Evolutionary conservation across 2,113 vertebrate genomes (phyloP), one percentile per base, ranked within the genome.

Genomic region (Podocnemis expansa): DNA sequence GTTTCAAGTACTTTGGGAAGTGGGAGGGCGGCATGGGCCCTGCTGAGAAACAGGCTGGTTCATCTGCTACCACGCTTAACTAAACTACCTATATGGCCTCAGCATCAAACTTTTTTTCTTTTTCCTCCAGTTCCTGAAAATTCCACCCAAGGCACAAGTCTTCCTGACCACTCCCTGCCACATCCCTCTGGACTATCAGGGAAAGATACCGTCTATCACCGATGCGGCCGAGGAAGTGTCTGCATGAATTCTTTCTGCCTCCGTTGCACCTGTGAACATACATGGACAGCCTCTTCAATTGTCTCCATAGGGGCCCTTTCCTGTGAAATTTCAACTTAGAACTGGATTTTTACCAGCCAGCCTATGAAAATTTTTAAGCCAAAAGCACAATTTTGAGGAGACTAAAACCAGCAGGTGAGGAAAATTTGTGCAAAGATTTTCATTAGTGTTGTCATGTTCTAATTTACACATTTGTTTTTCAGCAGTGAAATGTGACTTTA

Each of bases 381-480:
- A 58, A 58, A 58, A 13, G 55, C 55, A 29, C 10, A 29, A 56
- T 56, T 56, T 56, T 29, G 55, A 25, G 55, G 10, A 56, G 25
- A 24, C 25, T 56, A 56, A 52, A 54, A 2, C 34, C 51, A 6
- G 22, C 51, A 14, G 10, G 51, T 14, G n/a, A 55, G 22, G 31
- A 38, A 24, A 54, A n/a, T 38, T 6, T 45, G 1, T 29, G 31
- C 10, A 70, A 75, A 22, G 6, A 5, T 90, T 90, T 87, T 60
- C 25, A 8, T 21, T 60, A 54, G 24, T 38, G 9, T 0, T 2
- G 6, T 5, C 34, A 19, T 25, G 0, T 17, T 79, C 47, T 22
- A 51, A 27, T 89, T 49, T 47, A 52, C 67, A 58, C 13, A 12
- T 78, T 19, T 45, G 19, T 2, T 54, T 51, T 75, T 17, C 22